Percentiles rank a stretch among this genome's conserved stretches.
Evolutionary conservation across 1,140 invertebrate species (phyloP).

Genomic region (Drosophila nannoptera): DNA sequence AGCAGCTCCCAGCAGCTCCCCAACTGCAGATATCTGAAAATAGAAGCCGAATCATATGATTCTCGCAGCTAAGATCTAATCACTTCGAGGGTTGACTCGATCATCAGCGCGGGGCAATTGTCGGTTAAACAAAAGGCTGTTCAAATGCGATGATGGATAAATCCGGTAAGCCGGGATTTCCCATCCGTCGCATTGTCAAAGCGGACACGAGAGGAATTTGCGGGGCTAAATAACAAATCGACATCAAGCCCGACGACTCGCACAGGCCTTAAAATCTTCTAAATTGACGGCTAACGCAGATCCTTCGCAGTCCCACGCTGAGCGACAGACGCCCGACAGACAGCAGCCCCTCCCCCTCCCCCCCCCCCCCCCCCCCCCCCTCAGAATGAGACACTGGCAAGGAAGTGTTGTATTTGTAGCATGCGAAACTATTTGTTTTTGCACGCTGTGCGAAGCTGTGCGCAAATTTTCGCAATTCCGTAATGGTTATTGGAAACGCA

Average conservation of each 20-base stretch:
- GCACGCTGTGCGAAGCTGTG: conserved; percentile 62
- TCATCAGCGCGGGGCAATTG: no score
- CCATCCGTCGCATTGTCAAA: conserved; percentile 36
- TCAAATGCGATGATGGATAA: conserved; percentile 51
- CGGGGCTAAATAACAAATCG: conserved; percentile 17
- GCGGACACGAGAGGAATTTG: conserved; percentile 15
- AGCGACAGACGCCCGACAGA: conserved; percentile 4
- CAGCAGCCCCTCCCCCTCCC: no score
- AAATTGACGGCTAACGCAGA: conserved; percentile 50
- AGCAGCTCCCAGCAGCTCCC: conserved; percentile 16
- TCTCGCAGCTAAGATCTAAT: no score
- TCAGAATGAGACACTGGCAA: conserved; percentile 28
- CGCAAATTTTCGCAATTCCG: conserved; percentile 61
- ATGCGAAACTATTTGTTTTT: conserved; percentile 71
- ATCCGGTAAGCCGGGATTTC: conserved; percentile 67
- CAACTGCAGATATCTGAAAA: conserved; percentile 7
- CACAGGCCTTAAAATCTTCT: conserved; percentile 26
- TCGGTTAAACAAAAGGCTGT: conserved; percentile 1
- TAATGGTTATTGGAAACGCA: conserved; percentile 75
- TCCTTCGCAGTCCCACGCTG: conserved; percentile 57
- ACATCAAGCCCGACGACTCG: not conserved
- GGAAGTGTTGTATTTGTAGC: conserved; percentile 74
- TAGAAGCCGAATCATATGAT: not conserved
- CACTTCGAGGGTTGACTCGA: no score
- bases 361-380: not conserved